Base-by-base conservation (phyloP, 2,888 invertebrate genomes). In the Agonum fuliginosum region DNA sequence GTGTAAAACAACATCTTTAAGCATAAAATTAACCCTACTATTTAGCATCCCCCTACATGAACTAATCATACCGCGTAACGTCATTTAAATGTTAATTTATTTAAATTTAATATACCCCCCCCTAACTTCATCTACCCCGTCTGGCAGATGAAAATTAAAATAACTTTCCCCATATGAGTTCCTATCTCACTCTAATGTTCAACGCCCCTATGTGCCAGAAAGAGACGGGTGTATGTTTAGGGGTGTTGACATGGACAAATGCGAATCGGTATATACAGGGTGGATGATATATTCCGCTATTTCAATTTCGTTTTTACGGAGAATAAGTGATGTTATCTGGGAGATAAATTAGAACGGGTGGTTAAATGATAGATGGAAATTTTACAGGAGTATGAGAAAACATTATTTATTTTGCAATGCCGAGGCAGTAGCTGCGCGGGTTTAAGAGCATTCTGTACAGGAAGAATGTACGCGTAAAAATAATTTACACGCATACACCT, bases 51-150 rank as follows among this genome's bases (percentile, higher is more conserved):
- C 54, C 54, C 24, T 54, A 54, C 22, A 24, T 22, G 20, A 37
- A 73, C 30, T 30, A 54, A 41, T 54, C 58, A 73, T 73, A 41
- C 51, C 34, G 20, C 30, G n/a, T n/a, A 58, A 24, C 10, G 12
- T 41, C 73, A 73, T 73, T 73, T 58, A 73, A 58, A 73, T 73
- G 73, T 73, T 73, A 73, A 73, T 73, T 73, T 73, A 73, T 73
- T 73, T 73, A 73, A 73, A 73, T 73, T 73, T 70, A 41, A 73
- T 73, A 73, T 62, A n/a, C 34, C 24, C 27, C 58, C 58, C 58
- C 17, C 17, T 17, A 3, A 6, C 24, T n/a, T 5, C n/a, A 2
- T 54, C 27, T 12, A 17, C 46, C 46, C 10, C 14, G 4, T 27
- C 54, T 27, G 27, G 24, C 20, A 12, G 54, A 54, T 54, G 54